Base-by-base conservation (phyloP, 2,113 vertebrate genomes). In the Chloropsis hardwickii region DNA sequence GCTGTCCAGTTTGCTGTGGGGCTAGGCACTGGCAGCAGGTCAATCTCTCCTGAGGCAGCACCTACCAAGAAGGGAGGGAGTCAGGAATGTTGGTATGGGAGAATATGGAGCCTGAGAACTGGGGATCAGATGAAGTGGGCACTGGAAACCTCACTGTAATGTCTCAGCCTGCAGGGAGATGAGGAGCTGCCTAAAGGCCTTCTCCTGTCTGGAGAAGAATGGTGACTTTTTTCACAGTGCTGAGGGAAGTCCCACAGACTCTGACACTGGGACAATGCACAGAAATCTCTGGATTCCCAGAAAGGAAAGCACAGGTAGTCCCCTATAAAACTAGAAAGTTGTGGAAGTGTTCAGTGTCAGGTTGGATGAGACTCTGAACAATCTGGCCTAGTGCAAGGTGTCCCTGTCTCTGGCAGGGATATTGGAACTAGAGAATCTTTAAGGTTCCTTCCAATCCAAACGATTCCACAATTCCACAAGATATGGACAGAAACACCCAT, bases 1-100 rank as follows among this genome's bases (percentile, higher is more conserved):
- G 99, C 98, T 0, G 99, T 99, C 99, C 99, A 99, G 97, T 99
- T 99, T 31, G 98, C 98, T 2, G 94, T 98, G 33, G 99, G 99
- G 37, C 98, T 98, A 0, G 99, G 99, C 94, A 99, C 98, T 4
- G 99, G 99, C 92, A 99, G 97, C 80, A 99, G 97, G 91, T 99
- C 99, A 3, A 99, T 98, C 94, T 99, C 99, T 22, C 99, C 99
- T 39, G 99, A 97, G 31, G 99, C 99, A 72, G 99, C 99, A 93
- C 99, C 99, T 99, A 87, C 31, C 44, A 0, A 83, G 60, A 57
- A 89, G 29, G n/a, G 40, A 57, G 74, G 53, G n/a, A 83, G 25
- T 96, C 71, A 93, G 64, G 19, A 81, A 65, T 33, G 47, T 58
- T 48, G 54, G 62, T 13, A 24, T 0, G 8, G 53, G 22, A 25